phyloP scores from a whole-genome alignment of 2,888 invertebrate species.

The Poecilobothrus nobilitatus region DNA sequence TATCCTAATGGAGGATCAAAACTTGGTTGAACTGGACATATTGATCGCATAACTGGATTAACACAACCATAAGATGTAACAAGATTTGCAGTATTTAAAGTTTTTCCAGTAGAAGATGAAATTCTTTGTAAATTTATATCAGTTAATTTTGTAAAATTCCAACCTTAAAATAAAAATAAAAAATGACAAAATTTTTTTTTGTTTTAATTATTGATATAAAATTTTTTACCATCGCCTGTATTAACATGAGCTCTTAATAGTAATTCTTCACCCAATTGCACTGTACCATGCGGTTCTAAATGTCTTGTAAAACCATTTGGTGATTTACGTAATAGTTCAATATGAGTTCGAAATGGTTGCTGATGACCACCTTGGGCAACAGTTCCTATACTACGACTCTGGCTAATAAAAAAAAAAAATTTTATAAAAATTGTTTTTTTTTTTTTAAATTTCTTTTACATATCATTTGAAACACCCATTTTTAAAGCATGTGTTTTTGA shows the following conservation, averaged over 20 bases:
- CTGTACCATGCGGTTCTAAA: slow-evolving; percentile 47
- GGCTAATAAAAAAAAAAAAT: slow-evolving; percentile 26
- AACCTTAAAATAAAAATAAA: slow-evolving; percentile 28
- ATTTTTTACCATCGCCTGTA: slow-evolving; percentile 48
- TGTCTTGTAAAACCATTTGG: slow-evolving; percentile 46
- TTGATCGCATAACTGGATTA: slow-evolving; percentile 43
- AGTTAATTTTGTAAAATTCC: slow-evolving; percentile 49
- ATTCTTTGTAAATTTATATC: slow-evolving; percentile 46
- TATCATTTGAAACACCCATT: slow-evolving; percentile 42
- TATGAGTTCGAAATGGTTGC: slow-evolving; percentile 47
- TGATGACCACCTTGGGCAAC: slow-evolving; percentile 50
- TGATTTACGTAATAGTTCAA: slow-evolving; percentile 47
- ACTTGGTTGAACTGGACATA: slow-evolving; percentile 44
- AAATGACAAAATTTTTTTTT: neutral
- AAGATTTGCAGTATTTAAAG: slow-evolving; percentile 39
- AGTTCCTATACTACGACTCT: slow-evolving; percentile 37
- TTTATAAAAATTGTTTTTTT: too few species aligned
- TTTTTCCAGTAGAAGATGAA: slow-evolving; percentile 33
- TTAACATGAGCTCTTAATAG: slow-evolving; percentile 47
- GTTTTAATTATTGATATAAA: neutral
- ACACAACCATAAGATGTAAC: slow-evolving; percentile 46
- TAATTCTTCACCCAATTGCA: slow-evolving; percentile 52
- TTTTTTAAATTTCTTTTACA: slow-evolving; percentile 29
- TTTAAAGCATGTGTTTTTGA: slow-evolving; percentile 46
- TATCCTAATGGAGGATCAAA: slow-evolving; percentile 44